These are phyloP conservation scores for Vanessa tameamea DNA, from an alignment of 1,140 invertebrate species.

Conservation along the genomic window DNA sequence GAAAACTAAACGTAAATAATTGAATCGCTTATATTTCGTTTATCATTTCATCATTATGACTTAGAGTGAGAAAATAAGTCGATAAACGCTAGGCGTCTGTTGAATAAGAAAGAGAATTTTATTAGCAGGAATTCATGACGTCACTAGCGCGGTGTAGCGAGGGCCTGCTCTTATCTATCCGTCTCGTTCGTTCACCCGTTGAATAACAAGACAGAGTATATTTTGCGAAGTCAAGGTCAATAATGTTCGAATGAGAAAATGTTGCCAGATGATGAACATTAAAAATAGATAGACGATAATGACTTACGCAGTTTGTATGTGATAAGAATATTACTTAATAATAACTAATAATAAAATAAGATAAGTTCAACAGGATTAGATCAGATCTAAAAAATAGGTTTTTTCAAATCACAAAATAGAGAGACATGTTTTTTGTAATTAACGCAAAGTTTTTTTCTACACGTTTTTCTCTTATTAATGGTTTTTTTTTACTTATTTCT, in stretches of 20 bases:
- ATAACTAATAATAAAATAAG: too few relatives aligned
- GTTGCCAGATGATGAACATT: constrained; percentile 24
- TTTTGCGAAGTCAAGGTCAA: constrained; percentile 27
- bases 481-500: neutral
- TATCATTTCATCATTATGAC: constrained; percentile 12
- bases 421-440: too few relatives aligned
- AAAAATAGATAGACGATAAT: constrained; percentile 21
- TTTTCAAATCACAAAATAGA: too few relatives aligned
- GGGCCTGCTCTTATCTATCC: constrained; percentile 22
- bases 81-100: constrained; percentile 30
- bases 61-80: constrained; percentile 21
- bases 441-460: too few relatives aligned
- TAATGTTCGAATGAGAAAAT: constrained; percentile 27
- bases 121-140: constrained; percentile 30
- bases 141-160: constrained; percentile 18
- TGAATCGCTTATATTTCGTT: neutral
- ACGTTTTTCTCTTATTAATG: neutral
- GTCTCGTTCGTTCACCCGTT: constrained; percentile 19
- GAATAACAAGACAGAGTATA: constrained; percentile 11
- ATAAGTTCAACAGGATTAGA: too few relatives aligned
- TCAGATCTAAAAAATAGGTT: too few relatives aligned
- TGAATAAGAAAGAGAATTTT: constrained; percentile 27
- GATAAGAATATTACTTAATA: neutral
- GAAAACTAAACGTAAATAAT: neutral
- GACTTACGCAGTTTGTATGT: neutral